A percentile compares a stretch with the other conserved stretches of the same genome.
phyloP scores from a whole-genome alignment of 2,113 vertebrate genomes.

The Podiceps cristatus region DNA sequence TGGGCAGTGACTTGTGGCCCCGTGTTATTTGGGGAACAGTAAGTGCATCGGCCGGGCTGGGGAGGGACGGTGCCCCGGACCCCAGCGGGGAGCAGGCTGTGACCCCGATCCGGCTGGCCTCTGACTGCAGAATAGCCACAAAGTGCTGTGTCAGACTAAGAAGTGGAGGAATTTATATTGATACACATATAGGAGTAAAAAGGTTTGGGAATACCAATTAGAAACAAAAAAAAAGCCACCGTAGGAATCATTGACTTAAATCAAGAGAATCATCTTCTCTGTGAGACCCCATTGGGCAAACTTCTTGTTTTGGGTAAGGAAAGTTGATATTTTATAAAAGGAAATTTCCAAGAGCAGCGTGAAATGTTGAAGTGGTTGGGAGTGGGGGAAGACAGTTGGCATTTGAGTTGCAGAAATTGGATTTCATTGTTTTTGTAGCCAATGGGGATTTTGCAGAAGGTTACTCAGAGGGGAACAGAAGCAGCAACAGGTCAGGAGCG shows the following conservation, averaged over 20 bases:
- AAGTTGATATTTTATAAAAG: neutral
- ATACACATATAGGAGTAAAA: neutral
- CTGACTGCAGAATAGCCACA: neutral
- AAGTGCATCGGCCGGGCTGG: neutral
- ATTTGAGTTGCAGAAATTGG: neutral
- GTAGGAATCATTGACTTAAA: neutral
- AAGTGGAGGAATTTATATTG: neutral
- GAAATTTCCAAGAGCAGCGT: neutral
- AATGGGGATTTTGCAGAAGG: rapidly evolving
- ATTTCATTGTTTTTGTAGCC: neutral
- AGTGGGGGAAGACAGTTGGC: neutral
- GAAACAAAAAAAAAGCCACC: neutral
- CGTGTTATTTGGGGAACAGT: neutral
- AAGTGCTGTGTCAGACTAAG: neutral
- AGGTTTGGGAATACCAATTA: neutral
- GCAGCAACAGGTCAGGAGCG: neutral
- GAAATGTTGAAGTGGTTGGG: neutral
- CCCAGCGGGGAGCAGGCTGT: no score
- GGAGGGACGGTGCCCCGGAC: neutral
- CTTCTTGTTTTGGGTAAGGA: neutral
- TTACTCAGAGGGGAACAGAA: neutral
- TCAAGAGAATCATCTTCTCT: neutral
- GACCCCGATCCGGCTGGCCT: no score
- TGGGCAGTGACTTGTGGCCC: neutral
- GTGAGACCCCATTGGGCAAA: neutral